Evolutionary conservation across 35 echinoderm and acorn worm genomes (phyloP).

Genomic region (Lytechinus variegatus): DNA sequence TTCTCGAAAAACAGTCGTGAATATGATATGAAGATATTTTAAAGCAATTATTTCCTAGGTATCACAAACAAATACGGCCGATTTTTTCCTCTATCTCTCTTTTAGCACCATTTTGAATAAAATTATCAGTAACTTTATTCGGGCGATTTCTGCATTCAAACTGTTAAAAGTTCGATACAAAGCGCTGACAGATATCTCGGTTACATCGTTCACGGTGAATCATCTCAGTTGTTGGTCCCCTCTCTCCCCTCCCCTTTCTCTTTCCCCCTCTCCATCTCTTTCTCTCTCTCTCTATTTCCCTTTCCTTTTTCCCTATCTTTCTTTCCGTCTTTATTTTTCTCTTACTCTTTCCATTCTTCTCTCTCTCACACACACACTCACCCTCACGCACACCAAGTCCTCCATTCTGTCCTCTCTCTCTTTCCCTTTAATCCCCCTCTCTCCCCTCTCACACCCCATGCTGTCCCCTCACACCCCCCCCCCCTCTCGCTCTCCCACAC

Average conservation of each 20-base stretch:
- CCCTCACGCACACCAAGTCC: not conserved
- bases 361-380: too few relatives aligned
- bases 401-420: not conserved
- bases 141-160: not conserved
- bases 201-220: not conserved
- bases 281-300: not conserved
- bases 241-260: not conserved
- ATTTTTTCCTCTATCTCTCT: not conserved
- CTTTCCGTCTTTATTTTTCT: not conserved
- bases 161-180: not conserved
- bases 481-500: not conserved
- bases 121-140: not conserved
- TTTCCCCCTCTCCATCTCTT: not conserved
- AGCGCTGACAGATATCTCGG: not conserved
- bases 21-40: too few relatives aligned
- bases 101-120: not conserved
- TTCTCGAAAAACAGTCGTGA: too few relatives aligned
- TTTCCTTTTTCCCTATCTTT: not conserved
- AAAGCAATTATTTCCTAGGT: too few relatives aligned
- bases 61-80: too few relatives aligned
- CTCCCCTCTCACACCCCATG: not conserved
- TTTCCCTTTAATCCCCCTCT: not conserved
- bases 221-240: not conserved
- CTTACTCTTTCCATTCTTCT: not conserved
- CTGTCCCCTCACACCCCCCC: not conserved